Evolutionary conservation across 2,888 invertebrate genomes (phyloP), one percentile per base, ranked within the genome.

Genomic region (Agriopis marginaria): DNA sequence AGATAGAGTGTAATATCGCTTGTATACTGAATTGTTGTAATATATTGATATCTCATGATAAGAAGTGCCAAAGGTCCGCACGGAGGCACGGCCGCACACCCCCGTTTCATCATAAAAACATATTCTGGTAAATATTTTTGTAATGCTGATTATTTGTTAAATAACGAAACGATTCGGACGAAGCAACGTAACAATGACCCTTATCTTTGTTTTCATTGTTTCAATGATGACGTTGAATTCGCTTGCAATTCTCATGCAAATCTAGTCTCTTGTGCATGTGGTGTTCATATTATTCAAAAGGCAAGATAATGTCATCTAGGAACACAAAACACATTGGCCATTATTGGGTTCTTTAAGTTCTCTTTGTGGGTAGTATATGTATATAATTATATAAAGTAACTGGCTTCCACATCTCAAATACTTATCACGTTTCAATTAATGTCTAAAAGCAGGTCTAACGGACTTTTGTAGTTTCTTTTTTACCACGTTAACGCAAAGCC

Each of bases 11-110:
- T 1, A 58, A 32, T 51, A 58, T 42, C 7, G 66, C 12, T 44
- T 39, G 32, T 9, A 32, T n/a, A 12, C 3, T 7, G 40, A 49
- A 23, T 56, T 12, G 17, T 65, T 47, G 44, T 69, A 59, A 59
- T 55, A 7, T 23, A 11, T 51, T 47, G 58, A 63, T 68, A 68
- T 47, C 45, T 47, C 11, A 0, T 44, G 63, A 66, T 70, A 74
- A 54, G 59, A 32, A 42, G 59, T 50, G 68, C 0, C 77, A 77
- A 77, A 80, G 81, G 78, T 79, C 74, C 7, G 17, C 9, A 63
- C 39, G 83, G 85, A 81, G 86, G 86, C 86, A 75, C 83, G 86
- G 82, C 79, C 77, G 63, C 85, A 83, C 83, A 75, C 80, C 77
- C 78, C 70, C 72, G 66, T 86, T 84, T 83, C 86, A 85, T 86